Percentiles rank a stretch among this genome's conserved stretches.
Conservation (phyloP, 2,113 vertebrate genomes). For the Hyperoodon ampullatus region DNA sequence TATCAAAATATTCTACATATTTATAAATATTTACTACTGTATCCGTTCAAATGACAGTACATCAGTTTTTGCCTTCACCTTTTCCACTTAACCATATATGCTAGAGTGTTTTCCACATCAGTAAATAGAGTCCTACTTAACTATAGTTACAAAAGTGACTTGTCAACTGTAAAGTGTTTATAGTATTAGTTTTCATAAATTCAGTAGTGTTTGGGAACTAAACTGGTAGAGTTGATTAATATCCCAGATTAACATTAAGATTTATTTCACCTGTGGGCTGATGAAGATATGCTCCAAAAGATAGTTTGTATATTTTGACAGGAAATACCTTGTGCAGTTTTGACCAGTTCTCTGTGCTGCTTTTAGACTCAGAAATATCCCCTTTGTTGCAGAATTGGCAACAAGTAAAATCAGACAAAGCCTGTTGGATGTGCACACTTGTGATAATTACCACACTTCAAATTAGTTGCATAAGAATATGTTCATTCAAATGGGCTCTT, state of each 20-base stretch:
- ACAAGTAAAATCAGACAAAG: neutral
- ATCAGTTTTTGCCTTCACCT: neutral
- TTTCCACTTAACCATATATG: neutral
- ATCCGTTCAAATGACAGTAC: neutral
- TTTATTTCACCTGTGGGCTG: neutral
- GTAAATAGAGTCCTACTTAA: neutral
- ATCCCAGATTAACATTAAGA: neutral
- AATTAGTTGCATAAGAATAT: constrained; percentile 55
- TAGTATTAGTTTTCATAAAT: neutral
- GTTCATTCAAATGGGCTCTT: constrained; percentile 31
- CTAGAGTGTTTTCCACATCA: neutral
- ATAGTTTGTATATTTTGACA: neutral
- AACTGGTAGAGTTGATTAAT: neutral
- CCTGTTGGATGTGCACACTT: constrained; percentile 28
- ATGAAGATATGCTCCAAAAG: neutral
- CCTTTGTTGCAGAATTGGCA: constrained; percentile 36
- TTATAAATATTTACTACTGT: neutral
- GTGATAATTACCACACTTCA: constrained; percentile 57
- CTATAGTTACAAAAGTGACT: neutral
- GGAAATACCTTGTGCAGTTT: neutral
- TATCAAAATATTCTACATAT: neutral
- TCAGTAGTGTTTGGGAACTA: neutral
- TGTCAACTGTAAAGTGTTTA: neutral
- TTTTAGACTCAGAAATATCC: constrained; percentile 29
- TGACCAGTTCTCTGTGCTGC: neutral